Base-by-base conservation (phyloP, 1,140 invertebrate species). In the Drosophila setifemur region DNA sequence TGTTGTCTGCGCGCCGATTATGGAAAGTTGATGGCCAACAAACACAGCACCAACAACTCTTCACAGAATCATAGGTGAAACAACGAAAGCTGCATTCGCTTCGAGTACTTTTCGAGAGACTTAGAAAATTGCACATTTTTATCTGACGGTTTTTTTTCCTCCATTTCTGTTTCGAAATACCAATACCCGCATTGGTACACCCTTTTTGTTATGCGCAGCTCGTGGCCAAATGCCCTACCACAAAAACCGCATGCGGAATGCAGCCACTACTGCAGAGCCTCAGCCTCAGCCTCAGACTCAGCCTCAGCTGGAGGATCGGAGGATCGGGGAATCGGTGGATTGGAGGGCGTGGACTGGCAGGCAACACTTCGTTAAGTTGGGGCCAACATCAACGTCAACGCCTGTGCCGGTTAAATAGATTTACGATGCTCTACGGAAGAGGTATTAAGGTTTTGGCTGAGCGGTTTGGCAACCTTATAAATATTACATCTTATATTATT, bases 1-100 rank as follows among this genome's bases (percentile, higher is more conserved):
- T 83, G 79, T 83, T 83, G 79, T 83, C 78, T 85, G 78, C 78
- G 79, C 78, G 79, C 79, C 78, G 78, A 83, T 83, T 83, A 83
- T 78, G 78, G 79, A 83, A 83, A 83, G 81, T 85, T 86, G 79
- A 85, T 85, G 79, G 85, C 74, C 78, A 73, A 29, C 69, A 67
- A 21, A 43, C 43, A 42, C 39, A 37, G 33, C 26, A 45, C 25
- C 49, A 47, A 12, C 37, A 21, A 4, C 12, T 18, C 14, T n/a
- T 42, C 5, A 11, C 19, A 18, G 12, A 31, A 16, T 42, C 48
- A 14, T 57, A 37, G 54, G 47, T 52, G 29, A 25, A 50, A 29
- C 47, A 52, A 6, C 42, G 26, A 11, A 19, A 25, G 21, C 21
- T 42, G 33, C 14, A 5, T 5, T 16, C 23, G 11, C 14, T 3